A percentile compares a stretch with the other conserved stretches of the same genome.
Evolutionary conservation across 1,140 invertebrate genomes (phyloP).

Genomic region (Ostrea edulis): DNA sequence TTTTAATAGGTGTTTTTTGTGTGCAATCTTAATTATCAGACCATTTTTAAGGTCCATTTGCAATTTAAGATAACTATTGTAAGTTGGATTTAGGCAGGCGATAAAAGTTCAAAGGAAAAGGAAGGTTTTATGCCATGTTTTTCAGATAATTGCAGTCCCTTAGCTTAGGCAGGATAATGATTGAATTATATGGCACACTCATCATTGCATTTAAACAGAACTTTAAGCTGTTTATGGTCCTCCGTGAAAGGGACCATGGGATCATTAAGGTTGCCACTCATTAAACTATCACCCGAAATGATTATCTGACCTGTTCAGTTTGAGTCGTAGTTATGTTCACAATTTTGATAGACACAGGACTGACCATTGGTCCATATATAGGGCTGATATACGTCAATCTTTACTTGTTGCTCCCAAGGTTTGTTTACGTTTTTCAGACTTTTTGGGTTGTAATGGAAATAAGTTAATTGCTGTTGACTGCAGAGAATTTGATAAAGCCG

Average conservation of each 20-base stretch:
- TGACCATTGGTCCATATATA: not conserved
- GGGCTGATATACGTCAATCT: not conserved
- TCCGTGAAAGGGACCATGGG: not conserved
- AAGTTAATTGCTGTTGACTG: not conserved
- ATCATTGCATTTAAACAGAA: not conserved
- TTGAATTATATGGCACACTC: not conserved
- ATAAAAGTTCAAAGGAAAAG: slow-evolving; percentile 31
- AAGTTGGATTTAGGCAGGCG: not conserved
- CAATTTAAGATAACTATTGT: slow-evolving; percentile 6
- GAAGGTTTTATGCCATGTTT: slow-evolving; percentile 26
- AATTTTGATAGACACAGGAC: not conserved
- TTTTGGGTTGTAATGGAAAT: not conserved
- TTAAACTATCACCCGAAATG: not conserved
- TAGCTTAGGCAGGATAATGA: not conserved
- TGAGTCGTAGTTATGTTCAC: not conserved
- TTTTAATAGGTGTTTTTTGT: not conserved
- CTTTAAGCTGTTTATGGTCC: not conserved
- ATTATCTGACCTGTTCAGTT: too few relatives aligned
- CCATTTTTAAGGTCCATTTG: slow-evolving; percentile 32
- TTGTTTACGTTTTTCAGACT: not conserved
- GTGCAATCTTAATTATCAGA: slow-evolving; percentile 20
- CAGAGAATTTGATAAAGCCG: slow-evolving; percentile 7
- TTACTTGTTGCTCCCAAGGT: not conserved
- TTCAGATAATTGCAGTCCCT: slow-evolving; percentile 9
- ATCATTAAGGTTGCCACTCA: not conserved